Evolutionary conservation across 2,888 invertebrate genomes (phyloP).

Genomic region (Antheraea yamamai): DNA sequence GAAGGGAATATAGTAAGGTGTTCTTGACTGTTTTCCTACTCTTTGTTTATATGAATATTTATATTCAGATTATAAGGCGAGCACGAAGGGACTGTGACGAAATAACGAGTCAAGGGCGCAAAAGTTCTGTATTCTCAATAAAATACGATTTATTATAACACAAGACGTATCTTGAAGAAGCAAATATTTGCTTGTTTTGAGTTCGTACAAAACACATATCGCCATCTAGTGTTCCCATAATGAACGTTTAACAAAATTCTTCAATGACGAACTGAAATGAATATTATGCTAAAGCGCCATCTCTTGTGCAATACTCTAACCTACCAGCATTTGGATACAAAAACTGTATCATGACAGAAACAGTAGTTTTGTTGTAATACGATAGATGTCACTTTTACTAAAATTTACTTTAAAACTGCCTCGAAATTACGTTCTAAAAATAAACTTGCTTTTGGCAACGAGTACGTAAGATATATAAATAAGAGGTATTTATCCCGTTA

Average conservation of each 20-base stretch:
- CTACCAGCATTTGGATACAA: neutral
- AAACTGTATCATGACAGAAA: neutral
- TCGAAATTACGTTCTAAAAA: neutral
- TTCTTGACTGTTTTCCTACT: no score
- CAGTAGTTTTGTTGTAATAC: neutral
- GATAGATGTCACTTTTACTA: neutral
- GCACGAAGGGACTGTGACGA: no score
- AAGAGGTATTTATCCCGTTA: constrained; percentile 3
- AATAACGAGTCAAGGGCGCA: no score
- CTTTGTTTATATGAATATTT: no score
- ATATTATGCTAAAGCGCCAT: neutral
- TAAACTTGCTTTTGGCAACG: neutral
- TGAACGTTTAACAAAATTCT: neutral
- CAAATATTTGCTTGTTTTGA: neutral
- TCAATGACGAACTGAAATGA: neutral
- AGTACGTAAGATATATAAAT: neutral
- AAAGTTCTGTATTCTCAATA: no score
- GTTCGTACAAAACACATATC: neutral
- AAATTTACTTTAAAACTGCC: neutral
- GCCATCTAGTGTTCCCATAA: neutral
- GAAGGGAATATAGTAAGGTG: no score
- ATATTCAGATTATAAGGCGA: no score
- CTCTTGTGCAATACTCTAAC: neutral
- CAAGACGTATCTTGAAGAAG: neutral
- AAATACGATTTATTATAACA: no score